Evolutionary conservation across 2,797 vertebrate species (phyloP), one percentile per base, ranked within the genome.

Genomic region (Dendrocincla fuliginosa): DNA sequence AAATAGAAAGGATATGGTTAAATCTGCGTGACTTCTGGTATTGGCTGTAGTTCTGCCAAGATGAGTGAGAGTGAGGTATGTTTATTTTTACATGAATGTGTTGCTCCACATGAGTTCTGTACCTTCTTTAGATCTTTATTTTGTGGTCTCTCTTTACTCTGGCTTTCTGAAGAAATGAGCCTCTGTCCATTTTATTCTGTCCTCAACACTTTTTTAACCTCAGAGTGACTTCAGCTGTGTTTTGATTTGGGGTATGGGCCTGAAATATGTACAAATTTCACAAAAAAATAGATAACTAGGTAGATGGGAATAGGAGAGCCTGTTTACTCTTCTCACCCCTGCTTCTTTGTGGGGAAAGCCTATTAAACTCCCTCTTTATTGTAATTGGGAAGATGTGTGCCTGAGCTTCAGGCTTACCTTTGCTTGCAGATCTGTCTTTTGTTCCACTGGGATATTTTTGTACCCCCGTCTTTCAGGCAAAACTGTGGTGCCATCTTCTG

Each of bases 41-140:
- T 8, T 80, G 27, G 42, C 65, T 89, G 46, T 60, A 87, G 39
- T 81, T 89, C 57, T 85, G 65, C 67, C 91, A 69, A 33, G 70
- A 65, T 41, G 69, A 81, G 33, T 52, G 73, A 88, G 41, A 78
- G 41, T 47, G 73, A 86, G 33, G 18, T 68, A 52, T 37, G 41
- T 95, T 96, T 94, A 57, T 92, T 89, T 81, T 89, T 65, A 83
- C 60, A n/a, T 87, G 87, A 46, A 33, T 46, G 14, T 71, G 41
- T 89, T 93, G 75, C 46, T 89, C 68, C 60, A 55, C 50, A 32
- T 3, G 6, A 30, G 24, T 83, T 82, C 56, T 90, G 27, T 67
- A 83, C 35, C 47, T 78, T 55, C 52, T 84, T 84, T 70, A 65
- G 57, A 27, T 68, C 35, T 77, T 84, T 57, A 56, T 79, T 44